Conservation (phyloP, 2,797 vertebrate genomes). For the Eulemur albifrons region DNA sequence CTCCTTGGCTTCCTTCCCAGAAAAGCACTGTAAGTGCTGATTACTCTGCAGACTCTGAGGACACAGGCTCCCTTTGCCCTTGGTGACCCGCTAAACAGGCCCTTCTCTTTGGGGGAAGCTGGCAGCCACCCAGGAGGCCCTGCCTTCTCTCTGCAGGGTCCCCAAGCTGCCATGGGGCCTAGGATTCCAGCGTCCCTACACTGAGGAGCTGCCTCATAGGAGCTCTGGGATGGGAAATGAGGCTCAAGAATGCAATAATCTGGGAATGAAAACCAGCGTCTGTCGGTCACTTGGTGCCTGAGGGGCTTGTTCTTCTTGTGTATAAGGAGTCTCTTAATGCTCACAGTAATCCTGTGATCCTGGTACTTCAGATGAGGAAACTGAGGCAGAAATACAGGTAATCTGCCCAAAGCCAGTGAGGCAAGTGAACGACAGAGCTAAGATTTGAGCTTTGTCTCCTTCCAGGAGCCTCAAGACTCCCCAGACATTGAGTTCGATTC, state of each 20-base stretch:
- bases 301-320: background rate
- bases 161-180: background rate
- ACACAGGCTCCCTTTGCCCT: conserved; percentile 19
- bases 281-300: background rate
- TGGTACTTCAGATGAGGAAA: background rate
- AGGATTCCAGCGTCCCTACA: background rate
- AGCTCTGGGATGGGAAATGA: too few relatives aligned
- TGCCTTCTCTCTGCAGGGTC: background rate
- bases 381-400: background rate
- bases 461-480: background rate
- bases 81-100: background rate
- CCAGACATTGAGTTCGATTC: background rate
- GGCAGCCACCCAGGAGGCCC: background rate
- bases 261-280: background rate
- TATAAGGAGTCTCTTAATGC: background rate
- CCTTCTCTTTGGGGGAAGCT: background rate
- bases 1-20: conserved; percentile 36
- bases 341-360: background rate
- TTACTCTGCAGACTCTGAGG: background rate
- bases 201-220: background rate
- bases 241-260: background rate
- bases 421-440: background rate
- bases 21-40: background rate
- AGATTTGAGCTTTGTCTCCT: background rate
- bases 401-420: background rate